phyloP scores from a whole-genome alignment of 2,113 vertebrate genomes.

The Anguilla rostrata region DNA sequence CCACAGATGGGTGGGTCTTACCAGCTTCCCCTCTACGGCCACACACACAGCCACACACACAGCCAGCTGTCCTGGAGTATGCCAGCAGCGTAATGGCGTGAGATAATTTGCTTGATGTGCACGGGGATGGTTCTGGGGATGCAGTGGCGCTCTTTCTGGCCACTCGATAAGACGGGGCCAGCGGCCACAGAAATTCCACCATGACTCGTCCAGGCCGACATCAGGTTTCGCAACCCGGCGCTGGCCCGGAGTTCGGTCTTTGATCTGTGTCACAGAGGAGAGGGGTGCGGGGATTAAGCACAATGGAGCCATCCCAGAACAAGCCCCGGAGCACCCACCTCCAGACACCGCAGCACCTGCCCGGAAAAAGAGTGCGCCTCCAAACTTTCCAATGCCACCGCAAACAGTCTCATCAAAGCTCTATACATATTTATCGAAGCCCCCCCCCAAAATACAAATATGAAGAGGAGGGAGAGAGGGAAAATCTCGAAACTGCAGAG shows the following conservation, averaged over 20 bases:
- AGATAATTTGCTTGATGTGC: background rate
- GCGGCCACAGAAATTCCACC: background rate
- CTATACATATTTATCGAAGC: conserved; percentile 99
- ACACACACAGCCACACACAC: conserved; percentile 50
- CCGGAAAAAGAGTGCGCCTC: conserved; percentile 66
- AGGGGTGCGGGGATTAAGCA: background rate
- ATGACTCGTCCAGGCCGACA: background rate
- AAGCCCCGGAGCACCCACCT: conserved; percentile 44
- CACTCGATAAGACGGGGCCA: background rate
- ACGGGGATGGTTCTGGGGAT: background rate
- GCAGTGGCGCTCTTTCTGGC: background rate
- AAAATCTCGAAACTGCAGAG: conserved; percentile 97
- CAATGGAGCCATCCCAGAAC: conserved; percentile 54
- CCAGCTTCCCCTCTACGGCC: background rate
- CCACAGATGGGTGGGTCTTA: conserved; percentile 52
- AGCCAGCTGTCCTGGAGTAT: conserved; percentile 48
- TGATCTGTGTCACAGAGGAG: background rate
- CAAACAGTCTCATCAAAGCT: conserved; percentile 97
- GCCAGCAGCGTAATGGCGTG: conserved; percentile 27
- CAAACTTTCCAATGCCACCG: conserved; percentile 89
- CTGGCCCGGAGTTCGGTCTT: conserved; percentile 12
- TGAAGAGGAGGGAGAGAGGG: conserved; percentile 69
- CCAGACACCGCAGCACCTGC: background rate
- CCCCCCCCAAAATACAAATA: conserved; percentile 79
- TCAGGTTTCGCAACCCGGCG: conserved; percentile 41